A percentile compares a stretch with the other conserved stretches of the same genome.
phyloP scores from a whole-genome alignment of 2,797 vertebrate species.

The Amblyraja radiata region DNA sequence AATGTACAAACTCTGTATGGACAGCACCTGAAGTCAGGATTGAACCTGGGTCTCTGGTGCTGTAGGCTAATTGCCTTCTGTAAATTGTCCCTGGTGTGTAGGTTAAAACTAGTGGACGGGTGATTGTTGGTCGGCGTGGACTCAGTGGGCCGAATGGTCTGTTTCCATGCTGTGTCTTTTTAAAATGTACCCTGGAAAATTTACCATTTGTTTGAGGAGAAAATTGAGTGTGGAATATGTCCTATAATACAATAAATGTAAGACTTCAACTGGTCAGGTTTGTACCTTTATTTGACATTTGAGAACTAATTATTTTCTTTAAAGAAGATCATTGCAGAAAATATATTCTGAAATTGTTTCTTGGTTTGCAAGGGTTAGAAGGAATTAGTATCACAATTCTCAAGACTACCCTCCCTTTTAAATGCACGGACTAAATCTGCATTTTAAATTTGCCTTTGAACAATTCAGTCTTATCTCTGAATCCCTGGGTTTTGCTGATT shows the following conservation, averaged over 20 bases:
- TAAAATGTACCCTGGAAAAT: too few species aligned
- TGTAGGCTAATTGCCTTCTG: too few species aligned
- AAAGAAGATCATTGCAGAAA: neutral
- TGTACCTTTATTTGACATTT: neutral
- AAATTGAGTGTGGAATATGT: too few species aligned
- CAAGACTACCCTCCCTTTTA: neutral
- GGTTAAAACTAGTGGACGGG: too few species aligned
- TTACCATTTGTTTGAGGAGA: too few species aligned
- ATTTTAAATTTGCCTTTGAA: neutral
- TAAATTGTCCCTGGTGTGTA: too few species aligned
- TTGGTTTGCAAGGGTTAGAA: neutral
- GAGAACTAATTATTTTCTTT: neutral
- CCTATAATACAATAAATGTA: neutral
- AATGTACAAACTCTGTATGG: too few species aligned
- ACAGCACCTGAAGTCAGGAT: too few species aligned
- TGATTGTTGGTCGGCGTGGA: too few species aligned
- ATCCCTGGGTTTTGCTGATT: neutral
- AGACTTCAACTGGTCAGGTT: neutral
- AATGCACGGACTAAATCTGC: neutral
- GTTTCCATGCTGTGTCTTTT: too few species aligned
- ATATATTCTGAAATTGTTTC: neutral
- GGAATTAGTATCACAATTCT: conserved; percentile 15
- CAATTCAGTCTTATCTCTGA: neutral
- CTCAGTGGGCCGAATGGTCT: too few species aligned
- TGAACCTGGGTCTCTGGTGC: too few species aligned